phyloP scores from a whole-genome alignment of 30 jellyfish, hydroid and myxozoan species.

The Aurelia sp. region DNA sequence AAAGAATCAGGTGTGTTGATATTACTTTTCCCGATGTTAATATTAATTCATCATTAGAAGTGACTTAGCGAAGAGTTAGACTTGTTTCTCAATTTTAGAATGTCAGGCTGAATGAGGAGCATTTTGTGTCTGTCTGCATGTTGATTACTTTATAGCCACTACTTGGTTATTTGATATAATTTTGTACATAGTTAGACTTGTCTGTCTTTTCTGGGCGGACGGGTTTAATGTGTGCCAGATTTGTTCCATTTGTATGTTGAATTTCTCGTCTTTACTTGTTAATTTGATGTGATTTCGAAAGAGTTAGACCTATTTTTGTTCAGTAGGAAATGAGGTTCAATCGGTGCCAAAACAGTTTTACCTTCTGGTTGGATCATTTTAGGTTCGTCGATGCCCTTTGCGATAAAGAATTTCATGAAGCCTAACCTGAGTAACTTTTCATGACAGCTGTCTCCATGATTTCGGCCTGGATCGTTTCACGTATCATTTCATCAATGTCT shows the following conservation, averaged over 20 bases:
- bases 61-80: too few species aligned
- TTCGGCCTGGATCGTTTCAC: background rate
- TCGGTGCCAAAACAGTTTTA: background rate
- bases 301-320: background rate
- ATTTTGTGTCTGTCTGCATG: background rate
- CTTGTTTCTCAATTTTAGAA: background rate
- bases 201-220: background rate
- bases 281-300: too few species aligned
- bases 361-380: background rate
- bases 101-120: background rate
- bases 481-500: background rate
- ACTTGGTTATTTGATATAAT: background rate
- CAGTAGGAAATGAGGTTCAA: background rate
- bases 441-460: constrained; percentile 3
- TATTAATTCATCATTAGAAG: too few species aligned
- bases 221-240: background rate
- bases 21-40: background rate
- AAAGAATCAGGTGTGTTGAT: background rate
- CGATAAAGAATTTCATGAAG: background rate
- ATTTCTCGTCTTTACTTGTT: background rate
- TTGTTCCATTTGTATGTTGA: background rate
- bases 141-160: background rate
- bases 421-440: background rate
- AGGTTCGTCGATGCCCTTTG: background rate
- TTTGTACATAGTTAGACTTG: background rate